Percentiles rank a stretch among this genome's conserved stretches.
These are phyloP conservation scores for Sterrhoptilus dennistouni DNA, from an alignment of 2,113 vertebrate species.

Conservation along the genomic window DNA sequence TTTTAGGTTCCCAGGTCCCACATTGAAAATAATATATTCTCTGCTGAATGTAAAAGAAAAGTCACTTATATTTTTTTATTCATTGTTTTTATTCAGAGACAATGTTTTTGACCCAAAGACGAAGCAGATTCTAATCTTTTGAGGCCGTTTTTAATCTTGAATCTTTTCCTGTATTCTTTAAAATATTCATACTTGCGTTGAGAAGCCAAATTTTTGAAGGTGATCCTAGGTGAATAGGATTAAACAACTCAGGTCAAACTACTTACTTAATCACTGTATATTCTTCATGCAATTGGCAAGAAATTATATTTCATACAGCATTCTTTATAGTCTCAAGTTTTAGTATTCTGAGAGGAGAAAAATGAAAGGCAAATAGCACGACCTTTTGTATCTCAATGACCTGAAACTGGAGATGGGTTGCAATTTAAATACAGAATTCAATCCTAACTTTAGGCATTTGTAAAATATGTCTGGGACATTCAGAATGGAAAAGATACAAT, in stretches of 20 bases:
- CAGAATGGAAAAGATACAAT: constrained; percentile 13
- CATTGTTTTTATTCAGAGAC: constrained; percentile 33
- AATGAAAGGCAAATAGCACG: constrained; percentile 59
- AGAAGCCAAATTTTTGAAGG: constrained; percentile 50
- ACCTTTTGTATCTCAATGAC: constrained; percentile 61
- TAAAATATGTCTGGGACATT: constrained; percentile 46
- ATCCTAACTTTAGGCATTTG: constrained; percentile 31
- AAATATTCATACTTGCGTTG: constrained; percentile 40
- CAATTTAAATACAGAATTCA: constrained; percentile 56
- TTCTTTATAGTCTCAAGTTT: constrained; percentile 41
- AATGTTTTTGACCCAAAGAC: constrained; percentile 32
- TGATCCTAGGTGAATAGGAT: constrained; percentile 61
- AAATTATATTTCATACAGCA: constrained; percentile 51
- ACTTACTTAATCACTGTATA: constrained; percentile 63
- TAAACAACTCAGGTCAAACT: constrained; percentile 61
- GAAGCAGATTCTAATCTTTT: constrained; percentile 29
- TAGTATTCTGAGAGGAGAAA: constrained; percentile 50
- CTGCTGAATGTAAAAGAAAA: background rate
- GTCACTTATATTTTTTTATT: background rate
- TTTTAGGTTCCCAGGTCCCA: background rate
- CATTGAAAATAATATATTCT: background rate
- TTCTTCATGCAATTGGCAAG: constrained; percentile 52
- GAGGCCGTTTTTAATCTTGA: constrained; percentile 21
- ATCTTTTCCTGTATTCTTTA: background rate
- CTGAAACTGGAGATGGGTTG: constrained; percentile 45